A percentile compares a stretch with the other conserved stretches of the same genome.
phyloP scores from a whole-genome alignment of 2,888 invertebrate genomes.

The Phaonia tiefii region DNA sequence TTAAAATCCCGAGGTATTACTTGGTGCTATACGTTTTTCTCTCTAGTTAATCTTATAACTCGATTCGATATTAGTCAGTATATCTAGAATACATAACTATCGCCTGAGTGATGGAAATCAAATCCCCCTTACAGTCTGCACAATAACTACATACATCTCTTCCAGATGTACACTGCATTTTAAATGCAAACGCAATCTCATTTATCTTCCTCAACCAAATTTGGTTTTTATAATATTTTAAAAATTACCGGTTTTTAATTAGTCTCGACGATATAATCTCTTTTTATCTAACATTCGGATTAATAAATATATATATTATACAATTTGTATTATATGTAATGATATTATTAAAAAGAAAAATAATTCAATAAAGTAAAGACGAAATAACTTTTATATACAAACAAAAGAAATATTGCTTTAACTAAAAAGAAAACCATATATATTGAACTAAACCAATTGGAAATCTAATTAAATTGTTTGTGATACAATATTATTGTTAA shows the following conservation, averaged over 20 bases:
- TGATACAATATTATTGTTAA: conserved; percentile 65
- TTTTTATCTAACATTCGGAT: conserved; percentile 9
- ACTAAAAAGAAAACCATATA: conserved; percentile 36
- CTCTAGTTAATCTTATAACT: too few species aligned
- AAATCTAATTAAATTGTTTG: conserved; percentile 61
- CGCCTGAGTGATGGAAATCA: too few species aligned
- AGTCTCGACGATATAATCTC: background rate
- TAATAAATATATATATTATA: conserved; percentile 36
- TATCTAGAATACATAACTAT: too few species aligned
- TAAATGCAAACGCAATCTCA: too few species aligned
- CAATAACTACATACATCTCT: too few species aligned
- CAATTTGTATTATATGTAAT: conserved; percentile 61
- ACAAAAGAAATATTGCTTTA: conserved; percentile 58
- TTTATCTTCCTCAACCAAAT: too few species aligned
- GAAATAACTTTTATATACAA: conserved; percentile 56
- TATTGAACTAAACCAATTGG: conserved; percentile 62
- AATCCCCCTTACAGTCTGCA: too few species aligned
- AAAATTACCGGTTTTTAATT: conserved; percentile 17
- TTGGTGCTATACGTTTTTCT: too few species aligned
- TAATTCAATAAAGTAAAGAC: conserved; percentile 5
- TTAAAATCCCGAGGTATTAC: too few species aligned
- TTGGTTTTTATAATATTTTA: conserved; percentile 9
- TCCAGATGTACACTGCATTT: too few species aligned
- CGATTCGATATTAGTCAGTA: too few species aligned
- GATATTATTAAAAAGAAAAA: conserved; percentile 21